These are phyloP conservation scores for Caenorhabditis sp. DNA, from an alignment of 2,888 invertebrate genomes.

Conservation along the genomic window DNA sequence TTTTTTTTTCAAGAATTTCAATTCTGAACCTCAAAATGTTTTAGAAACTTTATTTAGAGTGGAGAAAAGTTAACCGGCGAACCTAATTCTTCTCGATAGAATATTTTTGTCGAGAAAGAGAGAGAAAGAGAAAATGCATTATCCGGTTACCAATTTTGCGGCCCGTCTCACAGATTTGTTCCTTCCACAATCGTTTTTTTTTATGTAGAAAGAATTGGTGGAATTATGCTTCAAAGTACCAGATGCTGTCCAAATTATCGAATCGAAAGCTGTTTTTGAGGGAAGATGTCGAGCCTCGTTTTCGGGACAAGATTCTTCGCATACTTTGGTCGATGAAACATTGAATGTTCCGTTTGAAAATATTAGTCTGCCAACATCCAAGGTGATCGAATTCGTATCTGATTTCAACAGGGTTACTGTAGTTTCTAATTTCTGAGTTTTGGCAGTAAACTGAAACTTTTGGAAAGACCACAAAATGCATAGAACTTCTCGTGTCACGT, in stretches of 20 bases:
- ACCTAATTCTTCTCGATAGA: too few relatives aligned
- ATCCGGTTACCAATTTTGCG: neutral
- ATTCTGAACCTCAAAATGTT: neutral
- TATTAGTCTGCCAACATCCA: constrained; percentile 34
- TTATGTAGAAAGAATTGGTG: constrained; percentile 46
- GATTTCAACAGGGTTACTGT: too few relatives aligned
- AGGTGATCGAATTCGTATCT: too few relatives aligned
- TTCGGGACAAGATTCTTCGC: constrained; percentile 42
- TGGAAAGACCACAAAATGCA: neutral
- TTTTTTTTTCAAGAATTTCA: constrained; percentile 1
- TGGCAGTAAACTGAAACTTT: neutral
- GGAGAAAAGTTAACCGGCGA: too few relatives aligned
- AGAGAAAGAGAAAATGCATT: neutral
- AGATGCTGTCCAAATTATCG: constrained; percentile 41
- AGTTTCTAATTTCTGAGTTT: too few relatives aligned
- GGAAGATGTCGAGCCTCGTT: constrained; percentile 48
- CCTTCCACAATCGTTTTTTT: constrained; percentile 13
- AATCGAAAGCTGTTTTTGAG: constrained; percentile 45
- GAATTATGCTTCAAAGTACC: constrained; percentile 43
- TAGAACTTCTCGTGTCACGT: too few relatives aligned
- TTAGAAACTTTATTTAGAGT: too few relatives aligned
- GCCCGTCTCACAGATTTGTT: neutral
- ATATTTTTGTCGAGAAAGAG: too few relatives aligned
- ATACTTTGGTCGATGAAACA: constrained; percentile 36
- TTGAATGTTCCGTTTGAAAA: constrained; percentile 38